Conservation (phyloP, 2,113 vertebrate genomes). For the Aspiorhynchus laticeps region DNA sequence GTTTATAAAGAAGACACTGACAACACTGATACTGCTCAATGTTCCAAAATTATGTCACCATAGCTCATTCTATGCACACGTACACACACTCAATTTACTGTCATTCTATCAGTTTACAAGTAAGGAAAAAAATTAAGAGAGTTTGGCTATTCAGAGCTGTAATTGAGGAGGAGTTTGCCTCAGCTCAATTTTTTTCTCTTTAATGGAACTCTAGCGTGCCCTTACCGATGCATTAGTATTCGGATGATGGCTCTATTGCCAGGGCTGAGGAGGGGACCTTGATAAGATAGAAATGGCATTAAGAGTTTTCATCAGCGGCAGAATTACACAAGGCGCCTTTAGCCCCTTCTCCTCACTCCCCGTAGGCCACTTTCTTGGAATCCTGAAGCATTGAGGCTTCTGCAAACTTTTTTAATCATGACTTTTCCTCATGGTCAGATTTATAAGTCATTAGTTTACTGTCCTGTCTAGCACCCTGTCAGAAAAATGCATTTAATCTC, state of each 20-base stretch:
- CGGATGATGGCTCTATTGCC: slow-evolving; percentile 32
- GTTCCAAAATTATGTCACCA: neutral
- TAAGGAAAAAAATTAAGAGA: slow-evolving; percentile 16
- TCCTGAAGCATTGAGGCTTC: slow-evolving; percentile 62
- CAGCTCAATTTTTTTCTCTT: slow-evolving; percentile 25
- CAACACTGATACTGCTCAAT: neutral
- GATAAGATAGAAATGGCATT: slow-evolving; percentile 56
- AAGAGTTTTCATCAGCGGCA: slow-evolving; percentile 53
- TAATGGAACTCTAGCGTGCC: slow-evolving; percentile 50
- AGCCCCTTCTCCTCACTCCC: slow-evolving; percentile 19
- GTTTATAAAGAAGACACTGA: neutral
- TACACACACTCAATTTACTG: slow-evolving; percentile 22
- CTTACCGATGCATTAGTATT: slow-evolving; percentile 46
- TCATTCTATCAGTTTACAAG: slow-evolving; percentile 7
- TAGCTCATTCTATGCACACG: neutral
- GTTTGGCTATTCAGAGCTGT: slow-evolving; percentile 18
- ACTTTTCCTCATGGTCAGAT: slow-evolving; percentile 66
- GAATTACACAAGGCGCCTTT: slow-evolving; percentile 45
- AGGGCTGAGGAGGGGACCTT: slow-evolving; percentile 42
- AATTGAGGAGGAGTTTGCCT: slow-evolving; percentile 42
- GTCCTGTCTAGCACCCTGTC: slow-evolving; percentile 57
- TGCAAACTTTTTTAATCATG: slow-evolving; percentile 73
- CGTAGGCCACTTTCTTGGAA: slow-evolving; percentile 38
- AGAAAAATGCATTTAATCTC: slow-evolving; percentile 57
- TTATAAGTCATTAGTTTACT: slow-evolving; percentile 70